These are phyloP conservation scores for Elanus axillaris DNA, from an alignment of 2,113 vertebrate genomes.

Conservation along the genomic window DNA sequence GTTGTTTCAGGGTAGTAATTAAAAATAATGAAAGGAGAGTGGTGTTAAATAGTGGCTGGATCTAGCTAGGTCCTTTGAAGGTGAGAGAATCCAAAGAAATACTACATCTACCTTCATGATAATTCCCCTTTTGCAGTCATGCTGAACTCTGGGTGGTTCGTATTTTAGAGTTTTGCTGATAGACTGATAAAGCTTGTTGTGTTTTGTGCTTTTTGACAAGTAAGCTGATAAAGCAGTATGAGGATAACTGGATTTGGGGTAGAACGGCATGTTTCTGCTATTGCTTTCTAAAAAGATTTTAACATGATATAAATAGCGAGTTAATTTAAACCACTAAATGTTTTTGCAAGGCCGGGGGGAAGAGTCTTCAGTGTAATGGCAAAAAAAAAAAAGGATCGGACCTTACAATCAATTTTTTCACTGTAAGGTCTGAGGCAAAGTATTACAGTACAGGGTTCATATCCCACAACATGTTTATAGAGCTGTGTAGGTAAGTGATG, in stretches of 20 bases:
- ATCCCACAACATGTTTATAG: accelerated
- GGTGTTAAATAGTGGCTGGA: not conserved
- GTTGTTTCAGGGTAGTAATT: not conserved
- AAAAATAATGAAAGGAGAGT: not conserved
- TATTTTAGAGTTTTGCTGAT: not conserved
- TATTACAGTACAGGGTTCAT: not conserved
- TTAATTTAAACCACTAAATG: not conserved
- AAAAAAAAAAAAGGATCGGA: not conserved
- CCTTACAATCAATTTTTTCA: not conserved
- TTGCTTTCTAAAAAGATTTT: not conserved
- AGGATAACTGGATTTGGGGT: not conserved
- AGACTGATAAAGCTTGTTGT: not conserved
- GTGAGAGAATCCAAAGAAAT: not conserved
- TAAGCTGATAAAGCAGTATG: not conserved
- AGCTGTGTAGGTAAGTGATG: not conserved
- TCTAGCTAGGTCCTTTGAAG: not conserved
- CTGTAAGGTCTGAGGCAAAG: not conserved
- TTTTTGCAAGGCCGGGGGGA: not conserved
- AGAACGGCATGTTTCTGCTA: not conserved
- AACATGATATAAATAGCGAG: not conserved
- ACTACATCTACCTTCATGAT: accelerated
- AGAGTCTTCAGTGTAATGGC: not conserved
- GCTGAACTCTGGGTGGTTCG: not conserved
- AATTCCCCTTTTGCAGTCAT: not conserved
- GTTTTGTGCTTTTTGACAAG: not conserved